These are phyloP conservation scores for Trachelus tabidus DNA, from an alignment of 2,888 invertebrate genomes.

Conservation along the genomic window DNA sequence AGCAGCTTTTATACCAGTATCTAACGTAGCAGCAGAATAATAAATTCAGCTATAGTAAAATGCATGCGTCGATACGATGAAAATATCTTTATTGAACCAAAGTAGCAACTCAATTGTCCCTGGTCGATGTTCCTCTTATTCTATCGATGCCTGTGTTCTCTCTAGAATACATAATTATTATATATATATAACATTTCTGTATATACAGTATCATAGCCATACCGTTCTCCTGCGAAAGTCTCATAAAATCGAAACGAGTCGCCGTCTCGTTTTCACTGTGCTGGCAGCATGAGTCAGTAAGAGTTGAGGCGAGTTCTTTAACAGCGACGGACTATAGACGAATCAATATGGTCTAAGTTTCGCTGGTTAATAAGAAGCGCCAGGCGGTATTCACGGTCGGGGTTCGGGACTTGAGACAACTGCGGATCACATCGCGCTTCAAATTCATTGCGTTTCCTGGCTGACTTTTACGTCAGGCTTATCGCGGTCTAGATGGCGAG, in stretches of 20 bases:
- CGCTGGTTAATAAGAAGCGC: not conserved
- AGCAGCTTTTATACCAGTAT: not conserved
- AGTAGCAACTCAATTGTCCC: not conserved
- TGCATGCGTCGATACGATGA: not conserved
- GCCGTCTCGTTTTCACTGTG: not conserved
- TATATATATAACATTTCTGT: not conserved
- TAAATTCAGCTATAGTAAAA: not conserved
- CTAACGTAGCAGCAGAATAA: not conserved
- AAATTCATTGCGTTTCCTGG: not conserved
- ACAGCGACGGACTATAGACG: not conserved
- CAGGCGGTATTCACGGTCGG: not conserved
- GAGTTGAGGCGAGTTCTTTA: not conserved
- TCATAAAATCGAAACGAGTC: not conserved
- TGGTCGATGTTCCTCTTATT: not conserved
- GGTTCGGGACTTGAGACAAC: not conserved
- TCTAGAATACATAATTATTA: not conserved
- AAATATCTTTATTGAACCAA: not conserved
- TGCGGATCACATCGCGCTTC: not conserved
- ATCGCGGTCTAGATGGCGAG: not conserved
- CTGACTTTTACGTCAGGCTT: slow-evolving; percentile 1
- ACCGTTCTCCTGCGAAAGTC: not conserved
- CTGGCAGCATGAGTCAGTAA: not conserved
- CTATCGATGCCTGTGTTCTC: not conserved
- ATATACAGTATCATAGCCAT: not conserved
- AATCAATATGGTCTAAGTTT: not conserved